These are phyloP conservation scores for Periophthalmodon schlosseri DNA, from an alignment of 2,113 vertebrate species.

Conservation along the genomic window DNA sequence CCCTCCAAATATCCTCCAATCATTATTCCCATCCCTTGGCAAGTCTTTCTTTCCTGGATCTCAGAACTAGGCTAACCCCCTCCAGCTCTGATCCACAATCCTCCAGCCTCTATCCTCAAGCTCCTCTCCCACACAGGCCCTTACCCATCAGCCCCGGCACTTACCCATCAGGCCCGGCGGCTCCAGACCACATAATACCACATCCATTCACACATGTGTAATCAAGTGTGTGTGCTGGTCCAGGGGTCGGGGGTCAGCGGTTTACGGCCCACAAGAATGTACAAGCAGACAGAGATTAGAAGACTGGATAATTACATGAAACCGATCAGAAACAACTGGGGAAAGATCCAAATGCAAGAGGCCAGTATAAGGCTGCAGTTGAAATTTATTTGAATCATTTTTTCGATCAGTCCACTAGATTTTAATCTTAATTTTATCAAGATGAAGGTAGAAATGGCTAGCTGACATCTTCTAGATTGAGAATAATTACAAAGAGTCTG, in stretches of 20 bases:
- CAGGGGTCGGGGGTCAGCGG: background rate
- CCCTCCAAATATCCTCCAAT: background rate
- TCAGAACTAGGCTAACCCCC: slow-evolving; percentile 7
- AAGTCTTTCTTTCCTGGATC: background rate
- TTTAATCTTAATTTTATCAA: too few relatives aligned
- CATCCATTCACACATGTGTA: background rate
- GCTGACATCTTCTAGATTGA: too few relatives aligned
- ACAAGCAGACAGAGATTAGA: background rate
- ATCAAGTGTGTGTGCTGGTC: background rate
- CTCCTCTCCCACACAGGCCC: background rate
- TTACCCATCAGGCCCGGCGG: background rate
- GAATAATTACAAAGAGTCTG: too few relatives aligned
- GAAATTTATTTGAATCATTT: too few relatives aligned
- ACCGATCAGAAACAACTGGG: background rate
- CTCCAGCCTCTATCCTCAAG: background rate
- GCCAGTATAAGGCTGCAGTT: too few relatives aligned
- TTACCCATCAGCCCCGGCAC: background rate
- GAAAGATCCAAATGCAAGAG: background rate
- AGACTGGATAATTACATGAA: background rate
- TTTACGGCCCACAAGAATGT: background rate
- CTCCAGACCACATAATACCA: slow-evolving; percentile 2
- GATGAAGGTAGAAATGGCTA: too few relatives aligned
- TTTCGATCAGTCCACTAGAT: too few relatives aligned
- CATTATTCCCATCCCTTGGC: background rate
- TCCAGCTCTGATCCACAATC: slow-evolving; percentile 10